Evolutionary conservation across 2,888 invertebrate species (phyloP).

Genomic region (Eugnorisma glareosa): DNA sequence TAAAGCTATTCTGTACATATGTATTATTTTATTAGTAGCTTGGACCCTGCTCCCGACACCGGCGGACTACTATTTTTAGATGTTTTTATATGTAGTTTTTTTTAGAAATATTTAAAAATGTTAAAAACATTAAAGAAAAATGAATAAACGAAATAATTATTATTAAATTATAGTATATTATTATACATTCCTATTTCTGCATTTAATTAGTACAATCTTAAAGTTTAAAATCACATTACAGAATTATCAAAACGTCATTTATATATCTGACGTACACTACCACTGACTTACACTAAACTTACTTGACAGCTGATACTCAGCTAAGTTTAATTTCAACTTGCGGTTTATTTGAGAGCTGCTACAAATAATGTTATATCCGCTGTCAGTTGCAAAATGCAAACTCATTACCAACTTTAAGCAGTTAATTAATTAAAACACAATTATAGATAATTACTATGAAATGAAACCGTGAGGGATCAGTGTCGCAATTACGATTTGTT

Average conservation of each 20-base stretch:
- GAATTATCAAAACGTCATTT: background rate
- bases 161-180: too few relatives aligned
- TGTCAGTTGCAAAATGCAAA: background rate
- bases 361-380: background rate
- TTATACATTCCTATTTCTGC: too few relatives aligned
- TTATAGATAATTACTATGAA: background rate
- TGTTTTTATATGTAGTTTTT: too few relatives aligned
- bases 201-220: too few relatives aligned
- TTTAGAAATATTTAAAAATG: too few relatives aligned
- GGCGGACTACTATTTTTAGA: too few relatives aligned
- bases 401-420: background rate
- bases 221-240: background rate
- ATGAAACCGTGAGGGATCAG: background rate
- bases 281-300: too few relatives aligned
- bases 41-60: too few relatives aligned
- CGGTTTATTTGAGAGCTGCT: background rate
- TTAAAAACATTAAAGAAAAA: too few relatives aligned
- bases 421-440: constrained; percentile 4
- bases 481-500: background rate
- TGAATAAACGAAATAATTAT: too few relatives aligned
- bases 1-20: too few relatives aligned
- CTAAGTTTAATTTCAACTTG: constrained; percentile 2
- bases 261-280: background rate
- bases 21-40: too few relatives aligned
- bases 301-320: background rate